phyloP scores from a whole-genome alignment of 2,797 vertebrate species.

The Cetoscarus ocellatus region DNA sequence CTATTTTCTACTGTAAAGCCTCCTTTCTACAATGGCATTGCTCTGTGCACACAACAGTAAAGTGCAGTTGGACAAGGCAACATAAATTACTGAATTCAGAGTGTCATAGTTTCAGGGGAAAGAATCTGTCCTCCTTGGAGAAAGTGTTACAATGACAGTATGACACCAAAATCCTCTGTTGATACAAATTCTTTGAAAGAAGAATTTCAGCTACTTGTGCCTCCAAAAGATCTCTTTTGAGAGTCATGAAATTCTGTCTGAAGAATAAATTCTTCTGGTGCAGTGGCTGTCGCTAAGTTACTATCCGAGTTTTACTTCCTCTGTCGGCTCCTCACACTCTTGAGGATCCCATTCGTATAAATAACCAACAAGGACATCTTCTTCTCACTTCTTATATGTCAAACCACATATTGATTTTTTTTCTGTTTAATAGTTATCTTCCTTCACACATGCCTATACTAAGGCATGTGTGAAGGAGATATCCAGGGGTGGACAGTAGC shows the following conservation, averaged over 20 bases:
- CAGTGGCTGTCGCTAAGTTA: constrained; percentile 7
- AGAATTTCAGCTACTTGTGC: background rate
- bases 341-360: background rate
- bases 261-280: constrained; percentile 15
- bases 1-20: background rate
- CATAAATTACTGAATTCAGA: constrained; percentile 20
- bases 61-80: background rate
- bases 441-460: background rate
- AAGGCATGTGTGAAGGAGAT: background rate
- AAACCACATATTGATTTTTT: background rate
- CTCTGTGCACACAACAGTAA: background rate
- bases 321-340: background rate
- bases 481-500: too few species aligned
- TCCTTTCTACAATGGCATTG: background rate
- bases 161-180: constrained; percentile 28
- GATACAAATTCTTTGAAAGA: constrained; percentile 34
- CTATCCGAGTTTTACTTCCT: background rate
- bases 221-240: constrained; percentile 23
- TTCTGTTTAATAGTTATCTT: background rate
- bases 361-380: constrained; percentile 3
- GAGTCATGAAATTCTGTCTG: constrained; percentile 36
- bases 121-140: constrained; percentile 8
- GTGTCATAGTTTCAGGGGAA: constrained; percentile 15
- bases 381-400: background rate
- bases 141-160: constrained; percentile 24